Percentiles rank a stretch among this genome's conserved stretches.
These are phyloP conservation scores for Conomelus anceps DNA, from an alignment of 2,888 invertebrate species.

Conservation along the genomic window DNA sequence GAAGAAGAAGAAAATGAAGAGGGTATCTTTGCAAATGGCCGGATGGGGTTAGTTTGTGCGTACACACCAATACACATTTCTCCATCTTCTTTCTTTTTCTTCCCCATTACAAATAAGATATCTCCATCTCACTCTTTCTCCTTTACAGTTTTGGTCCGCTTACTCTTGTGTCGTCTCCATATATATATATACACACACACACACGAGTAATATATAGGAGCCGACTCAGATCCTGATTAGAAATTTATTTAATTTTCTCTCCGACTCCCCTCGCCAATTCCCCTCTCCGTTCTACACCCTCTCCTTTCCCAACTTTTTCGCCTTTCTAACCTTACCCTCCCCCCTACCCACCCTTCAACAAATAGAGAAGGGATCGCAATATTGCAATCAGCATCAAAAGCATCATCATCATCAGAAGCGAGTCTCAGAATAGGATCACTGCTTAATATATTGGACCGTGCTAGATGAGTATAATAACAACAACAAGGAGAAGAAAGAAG, in stretches of 20 bases:
- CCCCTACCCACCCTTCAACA: background rate
- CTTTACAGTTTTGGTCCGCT: background rate
- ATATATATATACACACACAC: no score
- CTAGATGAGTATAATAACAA: background rate
- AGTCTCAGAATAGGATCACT: background rate
- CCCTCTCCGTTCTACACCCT: background rate
- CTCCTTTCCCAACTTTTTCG: background rate
- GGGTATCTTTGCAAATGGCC: background rate
- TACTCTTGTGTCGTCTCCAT: background rate
- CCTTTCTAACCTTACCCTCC: background rate
- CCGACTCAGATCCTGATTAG: constrained; percentile 23
- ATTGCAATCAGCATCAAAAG: constrained; percentile 5
- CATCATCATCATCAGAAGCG: background rate
- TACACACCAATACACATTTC: background rate
- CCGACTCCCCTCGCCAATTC: background rate
- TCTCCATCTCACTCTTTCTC: background rate
- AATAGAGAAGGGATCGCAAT: background rate
- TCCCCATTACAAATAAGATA: background rate
- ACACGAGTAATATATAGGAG: background rate
- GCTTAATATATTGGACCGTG: background rate
- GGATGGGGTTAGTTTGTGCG: background rate
- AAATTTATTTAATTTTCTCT: constrained; percentile 30
- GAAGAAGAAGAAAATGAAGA: background rate
- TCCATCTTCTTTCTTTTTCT: no score
- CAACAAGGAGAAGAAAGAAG: background rate